Conservation (phyloP, 2,888 invertebrate species). For the Meteorus cinctellus region DNA sequence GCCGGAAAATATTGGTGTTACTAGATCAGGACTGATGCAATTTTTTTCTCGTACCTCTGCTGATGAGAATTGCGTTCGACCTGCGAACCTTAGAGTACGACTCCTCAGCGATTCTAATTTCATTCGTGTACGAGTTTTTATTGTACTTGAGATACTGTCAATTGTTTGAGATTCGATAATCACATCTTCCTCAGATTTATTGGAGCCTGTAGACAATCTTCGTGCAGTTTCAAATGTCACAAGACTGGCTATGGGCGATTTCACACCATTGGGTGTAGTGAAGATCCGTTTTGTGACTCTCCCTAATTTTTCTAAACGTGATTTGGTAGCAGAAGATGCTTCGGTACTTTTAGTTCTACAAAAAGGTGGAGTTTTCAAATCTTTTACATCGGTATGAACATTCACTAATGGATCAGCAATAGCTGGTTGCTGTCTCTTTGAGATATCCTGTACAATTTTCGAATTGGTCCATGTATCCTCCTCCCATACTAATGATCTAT, state of each 20-base stretch:
- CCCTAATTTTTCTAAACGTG: constrained; percentile 33
- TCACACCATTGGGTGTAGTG: constrained; percentile 44
- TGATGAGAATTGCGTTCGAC: not conserved
- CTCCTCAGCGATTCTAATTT: constrained; percentile 49
- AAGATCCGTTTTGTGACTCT: constrained; percentile 49
- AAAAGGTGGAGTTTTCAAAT: constrained; percentile 44
- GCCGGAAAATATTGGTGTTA: not conserved
- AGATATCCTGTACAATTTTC: constrained; percentile 47
- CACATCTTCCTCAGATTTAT: constrained; percentile 66
- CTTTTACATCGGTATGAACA: not conserved
- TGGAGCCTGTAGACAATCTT: constrained; percentile 58
- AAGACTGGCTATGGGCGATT: constrained; percentile 57
- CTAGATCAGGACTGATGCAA: not conserved
- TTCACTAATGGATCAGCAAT: constrained; percentile 28
- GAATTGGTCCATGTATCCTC: constrained; percentile 63
- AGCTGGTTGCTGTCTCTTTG: constrained; percentile 31
- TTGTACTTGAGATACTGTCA: constrained; percentile 38
- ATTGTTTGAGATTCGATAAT: constrained; percentile 58
- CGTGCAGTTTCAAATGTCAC: constrained; percentile 51
- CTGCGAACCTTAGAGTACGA: constrained; percentile 37
- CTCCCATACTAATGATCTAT: constrained; percentile 54
- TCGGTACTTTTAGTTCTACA: constrained; percentile 31
- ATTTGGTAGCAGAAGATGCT: constrained; percentile 3
- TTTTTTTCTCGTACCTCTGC: constrained; percentile 16
- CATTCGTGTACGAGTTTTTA: constrained; percentile 51